Conservation (phyloP, 2,113 vertebrate species). For the Carassius carassius region DNA sequence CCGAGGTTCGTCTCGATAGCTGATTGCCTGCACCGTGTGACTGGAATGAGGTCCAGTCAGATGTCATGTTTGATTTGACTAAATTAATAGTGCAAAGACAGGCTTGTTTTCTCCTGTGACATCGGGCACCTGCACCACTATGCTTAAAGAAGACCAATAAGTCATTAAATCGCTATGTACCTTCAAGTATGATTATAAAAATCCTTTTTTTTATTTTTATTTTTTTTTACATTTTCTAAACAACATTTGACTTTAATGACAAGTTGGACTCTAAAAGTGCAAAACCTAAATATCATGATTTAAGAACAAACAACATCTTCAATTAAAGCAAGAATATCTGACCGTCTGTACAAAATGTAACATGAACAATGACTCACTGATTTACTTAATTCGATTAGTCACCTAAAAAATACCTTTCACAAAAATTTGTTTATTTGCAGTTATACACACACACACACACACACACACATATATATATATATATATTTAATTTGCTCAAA, state of each 20-base stretch:
- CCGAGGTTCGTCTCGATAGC: conserved; percentile 12
- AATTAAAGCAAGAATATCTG: neutral
- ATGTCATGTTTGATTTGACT: conserved; percentile 58
- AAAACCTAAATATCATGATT: neutral
- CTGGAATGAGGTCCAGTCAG: conserved; percentile 50
- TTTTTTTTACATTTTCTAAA: no score
- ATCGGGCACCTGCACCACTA: conserved; percentile 29
- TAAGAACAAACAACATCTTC: neutral
- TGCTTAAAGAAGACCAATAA: neutral
- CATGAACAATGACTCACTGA: neutral
- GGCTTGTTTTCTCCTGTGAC: conserved; percentile 33
- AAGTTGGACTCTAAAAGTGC: neutral
- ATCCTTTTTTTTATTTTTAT: neutral
- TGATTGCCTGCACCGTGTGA: conserved; percentile 48
- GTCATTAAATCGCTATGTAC: neutral
- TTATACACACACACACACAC: no score
- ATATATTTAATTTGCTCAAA: no score
- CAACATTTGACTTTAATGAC: neutral
- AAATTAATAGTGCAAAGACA: conserved; percentile 50
- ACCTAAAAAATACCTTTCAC: neutral
- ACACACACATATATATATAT: no score
- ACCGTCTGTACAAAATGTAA: neutral
- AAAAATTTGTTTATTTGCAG: no score
- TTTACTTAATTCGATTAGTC: neutral
- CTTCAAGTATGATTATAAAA: neutral